These are phyloP conservation scores for Hippocampus guttulatus DNA, from an alignment of 2,113 vertebrate genomes.

Conservation along the genomic window DNA sequence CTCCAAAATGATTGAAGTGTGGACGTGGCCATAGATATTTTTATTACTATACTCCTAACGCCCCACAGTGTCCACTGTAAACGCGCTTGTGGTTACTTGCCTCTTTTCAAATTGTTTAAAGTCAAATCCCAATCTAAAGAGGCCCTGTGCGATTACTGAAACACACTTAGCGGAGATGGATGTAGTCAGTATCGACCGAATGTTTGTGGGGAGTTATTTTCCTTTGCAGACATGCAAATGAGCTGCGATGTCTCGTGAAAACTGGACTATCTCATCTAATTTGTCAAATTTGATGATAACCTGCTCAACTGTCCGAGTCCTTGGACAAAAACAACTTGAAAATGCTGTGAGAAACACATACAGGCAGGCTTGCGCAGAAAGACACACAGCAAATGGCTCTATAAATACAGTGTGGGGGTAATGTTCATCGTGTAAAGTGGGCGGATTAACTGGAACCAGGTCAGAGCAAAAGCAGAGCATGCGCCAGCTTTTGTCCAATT, in stretches of 20 bases:
- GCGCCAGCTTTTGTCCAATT: constrained; percentile 43
- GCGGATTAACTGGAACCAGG: constrained; percentile 63
- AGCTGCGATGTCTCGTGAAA: background rate
- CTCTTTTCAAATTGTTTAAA: background rate
- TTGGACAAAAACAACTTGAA: background rate
- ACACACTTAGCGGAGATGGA: background rate
- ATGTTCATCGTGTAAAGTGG: constrained; percentile 58
- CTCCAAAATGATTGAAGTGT: too few species aligned
- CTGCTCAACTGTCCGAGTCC: constrained; percentile 4
- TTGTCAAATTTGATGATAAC: background rate
- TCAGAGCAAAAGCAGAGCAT: constrained; percentile 56
- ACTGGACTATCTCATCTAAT: background rate
- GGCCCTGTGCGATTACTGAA: background rate
- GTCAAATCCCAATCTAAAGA: background rate
- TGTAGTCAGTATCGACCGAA: too few species aligned
- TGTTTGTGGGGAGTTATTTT: background rate
- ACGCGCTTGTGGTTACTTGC: too few species aligned
- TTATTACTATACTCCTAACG: too few species aligned
- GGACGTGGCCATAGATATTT: too few species aligned
- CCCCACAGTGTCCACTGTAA: too few species aligned
- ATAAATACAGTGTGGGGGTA: constrained; percentile 63
- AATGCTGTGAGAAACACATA: constrained; percentile 9
- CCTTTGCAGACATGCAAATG: background rate
- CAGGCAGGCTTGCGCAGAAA: constrained; percentile 25
- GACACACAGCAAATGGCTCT: constrained; percentile 45